Evolutionary conservation across 2,113 vertebrate species (phyloP).

Genomic region (Trichomycterus rosablanca): DNA sequence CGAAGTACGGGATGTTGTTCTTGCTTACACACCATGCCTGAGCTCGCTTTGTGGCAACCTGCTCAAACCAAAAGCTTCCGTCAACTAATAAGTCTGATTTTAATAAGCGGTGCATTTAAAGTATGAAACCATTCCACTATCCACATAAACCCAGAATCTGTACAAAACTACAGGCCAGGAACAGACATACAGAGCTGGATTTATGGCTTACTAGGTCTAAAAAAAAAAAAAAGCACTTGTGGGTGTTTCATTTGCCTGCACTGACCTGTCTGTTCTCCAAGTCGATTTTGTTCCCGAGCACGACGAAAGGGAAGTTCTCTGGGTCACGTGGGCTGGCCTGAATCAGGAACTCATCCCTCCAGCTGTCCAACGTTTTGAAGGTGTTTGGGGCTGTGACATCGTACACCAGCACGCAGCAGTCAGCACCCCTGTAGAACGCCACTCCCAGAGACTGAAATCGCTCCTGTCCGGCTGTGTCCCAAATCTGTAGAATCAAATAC

Average conservation of each 20-base stretch:
- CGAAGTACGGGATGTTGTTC: conserved; percentile 87
- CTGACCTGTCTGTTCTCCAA: conserved; percentile 88
- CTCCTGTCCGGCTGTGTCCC: conserved; percentile 85
- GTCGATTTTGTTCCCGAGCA: conserved; percentile 86
- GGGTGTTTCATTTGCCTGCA: too few species aligned
- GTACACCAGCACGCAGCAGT: conserved; percentile 85
- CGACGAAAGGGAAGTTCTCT: conserved; percentile 84
- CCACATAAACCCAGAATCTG: too few species aligned
- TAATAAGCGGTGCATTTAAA: too few species aligned
- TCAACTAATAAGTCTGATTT: too few species aligned
- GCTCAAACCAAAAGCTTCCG: conserved; percentile 12
- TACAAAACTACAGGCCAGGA: too few species aligned
- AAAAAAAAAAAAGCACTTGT: too few species aligned
- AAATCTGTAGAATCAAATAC: conserved; percentile 69
- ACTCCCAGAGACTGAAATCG: conserved; percentile 85
- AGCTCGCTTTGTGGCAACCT: conserved; percentile 85
- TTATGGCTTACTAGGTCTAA: too few species aligned
- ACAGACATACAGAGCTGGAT: too few species aligned
- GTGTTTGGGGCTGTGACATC: conserved; percentile 82
- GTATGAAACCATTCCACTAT: too few species aligned
- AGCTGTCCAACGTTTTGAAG: conserved; percentile 83
- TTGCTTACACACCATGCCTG: conserved; percentile 91
- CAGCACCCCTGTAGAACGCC: conserved; percentile 83
- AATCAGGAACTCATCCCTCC: conserved; percentile 85
- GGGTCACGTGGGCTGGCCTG: conserved; percentile 83